These are phyloP conservation scores for Isichthys henryi DNA, from an alignment of 2,113 vertebrate genomes.

Conservation along the genomic window DNA sequence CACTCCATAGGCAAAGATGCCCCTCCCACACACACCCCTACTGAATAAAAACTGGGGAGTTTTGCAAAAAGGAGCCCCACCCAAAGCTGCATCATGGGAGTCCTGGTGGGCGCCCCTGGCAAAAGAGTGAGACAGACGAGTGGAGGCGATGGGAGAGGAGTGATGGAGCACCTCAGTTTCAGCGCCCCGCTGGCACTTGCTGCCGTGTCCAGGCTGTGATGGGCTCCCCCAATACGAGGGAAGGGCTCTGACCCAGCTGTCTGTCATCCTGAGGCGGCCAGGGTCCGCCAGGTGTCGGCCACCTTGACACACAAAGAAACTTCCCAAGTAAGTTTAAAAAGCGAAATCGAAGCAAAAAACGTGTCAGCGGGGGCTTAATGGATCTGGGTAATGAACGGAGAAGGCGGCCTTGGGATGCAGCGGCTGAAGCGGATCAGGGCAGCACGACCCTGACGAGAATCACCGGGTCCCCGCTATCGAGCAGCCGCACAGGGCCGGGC, in stretches of 20 bases:
- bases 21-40: background rate
- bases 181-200: background rate
- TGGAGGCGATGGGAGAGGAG: background rate
- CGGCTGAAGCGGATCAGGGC: slow-evolving; percentile 22
- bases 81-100: background rate
- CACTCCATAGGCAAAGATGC: background rate
- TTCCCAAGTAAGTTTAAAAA: slow-evolving; percentile 38
- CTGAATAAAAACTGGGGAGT: background rate
- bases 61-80: background rate
- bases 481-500: slow-evolving; percentile 37
- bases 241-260: background rate
- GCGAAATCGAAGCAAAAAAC: slow-evolving; percentile 40
- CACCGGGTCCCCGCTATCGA: slow-evolving; percentile 54
- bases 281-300: slow-evolving; percentile 5
- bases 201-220: background rate
- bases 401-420: slow-evolving; percentile 27
- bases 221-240: background rate
- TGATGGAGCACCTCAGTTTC: background rate
- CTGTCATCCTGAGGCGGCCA: background rate
- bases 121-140: background rate
- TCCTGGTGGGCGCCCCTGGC: background rate
- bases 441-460: slow-evolving; percentile 35
- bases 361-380: slow-evolving; percentile 61
- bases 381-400: slow-evolving; percentile 49
- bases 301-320: slow-evolving; percentile 34